These are phyloP conservation scores for Salvelinus fontinalis DNA, from an alignment of 2,113 vertebrate genomes.

Conservation along the genomic window DNA sequence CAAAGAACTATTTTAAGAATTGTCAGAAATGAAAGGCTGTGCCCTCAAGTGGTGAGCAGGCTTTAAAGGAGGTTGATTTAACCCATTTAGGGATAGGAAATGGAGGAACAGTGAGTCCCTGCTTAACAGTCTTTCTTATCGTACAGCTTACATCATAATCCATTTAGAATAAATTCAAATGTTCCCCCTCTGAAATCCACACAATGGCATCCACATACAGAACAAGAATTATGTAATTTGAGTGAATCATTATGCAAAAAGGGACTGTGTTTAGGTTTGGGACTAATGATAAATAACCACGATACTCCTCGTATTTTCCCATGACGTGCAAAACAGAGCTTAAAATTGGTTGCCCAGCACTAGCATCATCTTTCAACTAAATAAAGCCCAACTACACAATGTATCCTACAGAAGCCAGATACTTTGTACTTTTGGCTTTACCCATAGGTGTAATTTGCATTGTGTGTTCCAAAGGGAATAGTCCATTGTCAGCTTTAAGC, in stretches of 20 bases:
- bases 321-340: background rate
- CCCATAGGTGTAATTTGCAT: constrained; percentile 53
- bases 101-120: constrained; percentile 16
- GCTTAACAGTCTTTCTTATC: constrained; percentile 16
- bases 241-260: constrained; percentile 20
- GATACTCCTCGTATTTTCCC: background rate
- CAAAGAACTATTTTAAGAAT: constrained; percentile 47
- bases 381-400: constrained; percentile 24
- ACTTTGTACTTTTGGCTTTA: constrained; percentile 23
- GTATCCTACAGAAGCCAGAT: constrained; percentile 7
- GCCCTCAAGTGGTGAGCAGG: constrained; percentile 47
- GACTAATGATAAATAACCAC: background rate
- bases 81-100: constrained; percentile 43
- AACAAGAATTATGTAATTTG: constrained; percentile 19
- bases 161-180: constrained; percentile 28
- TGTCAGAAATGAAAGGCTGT: constrained; percentile 31
- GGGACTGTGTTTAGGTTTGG: background rate
- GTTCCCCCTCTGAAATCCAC: constrained; percentile 11
- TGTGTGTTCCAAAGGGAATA: constrained; percentile 15
- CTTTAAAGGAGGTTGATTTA: constrained; percentile 41
- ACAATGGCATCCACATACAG: constrained; percentile 15
- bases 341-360: constrained; percentile 55
- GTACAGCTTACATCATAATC: constrained; percentile 37
- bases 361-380: constrained; percentile 33
- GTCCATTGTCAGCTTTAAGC: constrained; percentile 38